These are phyloP conservation scores for Ophraella communa DNA, from an alignment of 2,888 invertebrate genomes.

Conservation along the genomic window DNA sequence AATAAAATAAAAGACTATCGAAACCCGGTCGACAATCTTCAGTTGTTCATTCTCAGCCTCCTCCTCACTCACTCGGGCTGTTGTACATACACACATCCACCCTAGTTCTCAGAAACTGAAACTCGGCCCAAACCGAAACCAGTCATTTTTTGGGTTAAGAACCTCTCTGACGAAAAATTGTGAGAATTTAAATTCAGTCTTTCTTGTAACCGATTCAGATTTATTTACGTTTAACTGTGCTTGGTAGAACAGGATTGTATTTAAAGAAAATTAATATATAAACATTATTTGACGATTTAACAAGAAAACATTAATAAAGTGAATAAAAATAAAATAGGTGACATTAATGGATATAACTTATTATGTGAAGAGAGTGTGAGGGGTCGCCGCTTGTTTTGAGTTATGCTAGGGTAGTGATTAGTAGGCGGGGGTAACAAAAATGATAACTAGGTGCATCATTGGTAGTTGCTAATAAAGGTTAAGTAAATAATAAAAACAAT, in stretches of 20 bases:
- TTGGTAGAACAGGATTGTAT: neutral
- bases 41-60: constrained; percentile 11
- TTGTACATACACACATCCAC: constrained; percentile 28
- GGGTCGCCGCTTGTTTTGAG: no score
- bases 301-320: no score
- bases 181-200: constrained; percentile 33
- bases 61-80: constrained; percentile 1
- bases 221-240: constrained; percentile 21
- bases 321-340: no score
- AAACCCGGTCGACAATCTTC: constrained; percentile 14
- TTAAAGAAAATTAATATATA: neutral
- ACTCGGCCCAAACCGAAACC: constrained; percentile 36
- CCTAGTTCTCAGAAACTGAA: constrained; percentile 42
- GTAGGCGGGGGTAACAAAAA: no score
- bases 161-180: constrained; percentile 34
- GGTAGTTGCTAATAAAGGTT: no score
- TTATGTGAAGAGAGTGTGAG: no score
- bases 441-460: no score
- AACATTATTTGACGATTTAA: neutral
- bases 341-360: no score
- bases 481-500: no score
- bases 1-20: constrained; percentile 26
- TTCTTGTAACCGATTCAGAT: constrained; percentile 23
- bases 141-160: constrained; percentile 38
- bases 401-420: no score